These are phyloP conservation scores for Noctilio leporinus DNA, from an alignment of 2,113 vertebrate genomes.

Conservation along the genomic window DNA sequence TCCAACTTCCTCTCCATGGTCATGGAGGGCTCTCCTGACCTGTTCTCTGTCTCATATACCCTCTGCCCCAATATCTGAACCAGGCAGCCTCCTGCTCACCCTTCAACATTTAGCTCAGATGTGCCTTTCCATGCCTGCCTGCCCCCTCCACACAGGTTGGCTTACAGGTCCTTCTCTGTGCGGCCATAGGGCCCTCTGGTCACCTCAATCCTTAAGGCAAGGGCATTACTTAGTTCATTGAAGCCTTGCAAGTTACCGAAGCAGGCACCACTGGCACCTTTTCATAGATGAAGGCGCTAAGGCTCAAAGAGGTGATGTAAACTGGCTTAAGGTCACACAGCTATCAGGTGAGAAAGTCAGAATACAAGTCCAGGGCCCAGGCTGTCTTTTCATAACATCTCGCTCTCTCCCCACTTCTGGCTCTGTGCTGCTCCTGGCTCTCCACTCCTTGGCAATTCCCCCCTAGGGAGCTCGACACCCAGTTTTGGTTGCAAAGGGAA, in stretches of 20 bases:
- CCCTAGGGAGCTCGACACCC: neutral
- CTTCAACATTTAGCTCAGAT: neutral
- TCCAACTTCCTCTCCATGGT: neutral
- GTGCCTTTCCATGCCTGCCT: neutral
- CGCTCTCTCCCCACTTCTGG: neutral
- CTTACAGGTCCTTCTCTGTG: neutral
- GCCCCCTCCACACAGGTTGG: neutral
- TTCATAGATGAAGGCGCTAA: constrained; percentile 12
- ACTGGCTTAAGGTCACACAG: neutral
- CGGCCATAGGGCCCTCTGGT: neutral
- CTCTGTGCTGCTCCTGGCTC: neutral
- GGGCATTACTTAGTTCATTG: neutral
- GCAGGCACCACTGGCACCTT: neutral
- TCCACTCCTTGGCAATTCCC: neutral
- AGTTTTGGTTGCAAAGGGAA: constrained; percentile 28
- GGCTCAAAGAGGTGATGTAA: neutral
- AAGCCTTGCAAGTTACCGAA: neutral
- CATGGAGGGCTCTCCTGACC: neutral
- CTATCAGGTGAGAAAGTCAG: neutral
- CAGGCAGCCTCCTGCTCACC: neutral
- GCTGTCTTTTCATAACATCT: neutral
- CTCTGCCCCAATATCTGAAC: neutral
- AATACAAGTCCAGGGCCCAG: neutral
- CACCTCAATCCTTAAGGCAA: neutral
- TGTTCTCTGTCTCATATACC: neutral